Conservation (phyloP, 2,797 vertebrate genomes). For the Neosilurus mollespiculum region DNA sequence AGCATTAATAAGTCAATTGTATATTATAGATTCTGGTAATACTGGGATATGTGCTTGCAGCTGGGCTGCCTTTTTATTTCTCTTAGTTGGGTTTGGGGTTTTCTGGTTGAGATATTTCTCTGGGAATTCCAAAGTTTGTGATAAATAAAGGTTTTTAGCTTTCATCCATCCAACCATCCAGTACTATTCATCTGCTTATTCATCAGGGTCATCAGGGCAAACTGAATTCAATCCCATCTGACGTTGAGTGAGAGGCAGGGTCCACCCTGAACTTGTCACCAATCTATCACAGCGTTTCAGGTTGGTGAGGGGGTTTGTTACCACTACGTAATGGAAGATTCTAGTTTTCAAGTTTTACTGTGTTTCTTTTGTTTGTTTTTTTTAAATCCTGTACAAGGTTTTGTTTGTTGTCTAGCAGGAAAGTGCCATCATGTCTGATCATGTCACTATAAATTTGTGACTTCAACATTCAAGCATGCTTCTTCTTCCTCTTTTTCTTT, state of each 20-base stretch:
- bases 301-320: too few species aligned
- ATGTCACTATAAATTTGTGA: neutral
- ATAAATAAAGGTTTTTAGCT: neutral
- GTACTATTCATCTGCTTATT: too few species aligned
- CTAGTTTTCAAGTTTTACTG: too few species aligned
- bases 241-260: too few species aligned
- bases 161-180: too few species aligned
- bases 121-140: neutral
- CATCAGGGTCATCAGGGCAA: too few species aligned
- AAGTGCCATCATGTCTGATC: neutral
- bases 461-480: neutral
- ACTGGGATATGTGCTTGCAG: neutral
- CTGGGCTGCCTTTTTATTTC: too few species aligned
- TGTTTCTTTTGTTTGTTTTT: neutral
- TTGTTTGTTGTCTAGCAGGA: neutral
- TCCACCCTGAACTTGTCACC: too few species aligned
- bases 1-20: neutral
- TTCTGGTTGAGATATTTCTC: neutral
- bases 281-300: too few species aligned
- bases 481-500: neutral
- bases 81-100: neutral
- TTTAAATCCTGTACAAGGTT: neutral
- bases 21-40: conserved; percentile 1
- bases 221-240: too few species aligned
- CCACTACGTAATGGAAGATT: too few species aligned